These are phyloP conservation scores for Neoniphon sammara DNA, from an alignment of 2,797 vertebrate species.

Conservation along the genomic window DNA sequence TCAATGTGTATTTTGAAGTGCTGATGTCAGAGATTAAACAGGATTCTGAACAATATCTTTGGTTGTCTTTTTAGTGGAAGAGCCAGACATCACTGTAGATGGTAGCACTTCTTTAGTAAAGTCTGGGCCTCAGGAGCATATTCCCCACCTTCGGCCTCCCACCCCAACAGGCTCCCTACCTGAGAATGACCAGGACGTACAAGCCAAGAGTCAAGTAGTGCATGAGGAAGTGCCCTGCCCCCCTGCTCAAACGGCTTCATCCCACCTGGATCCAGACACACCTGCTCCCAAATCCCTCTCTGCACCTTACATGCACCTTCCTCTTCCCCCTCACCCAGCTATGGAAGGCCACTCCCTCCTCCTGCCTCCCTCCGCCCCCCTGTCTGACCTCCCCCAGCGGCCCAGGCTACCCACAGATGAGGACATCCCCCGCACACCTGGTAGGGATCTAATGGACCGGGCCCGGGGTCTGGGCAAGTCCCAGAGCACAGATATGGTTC, in stretches of 20 bases:
- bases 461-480: conserved; percentile 87
- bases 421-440: conserved; percentile 92
- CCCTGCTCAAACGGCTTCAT: conserved; percentile 73
- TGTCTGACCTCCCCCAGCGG: conserved; percentile 77
- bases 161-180: conserved; percentile 81
- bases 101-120: conserved; percentile 69
- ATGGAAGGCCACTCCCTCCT: conserved; percentile 80
- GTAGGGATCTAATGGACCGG: conserved; percentile 87
- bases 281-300: conserved; percentile 74
- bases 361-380: conserved; percentile 80
- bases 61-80: conserved; percentile 69
- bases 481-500: conserved; percentile 92
- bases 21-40: not conserved
- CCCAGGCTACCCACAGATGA: conserved; percentile 88
- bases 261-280: conserved; percentile 74
- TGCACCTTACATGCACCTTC: conserved; percentile 79
- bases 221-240: conserved; percentile 81
- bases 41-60: not conserved
- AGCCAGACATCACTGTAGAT: conserved; percentile 68
- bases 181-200: conserved; percentile 79
- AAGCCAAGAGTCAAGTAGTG: conserved; percentile 78
- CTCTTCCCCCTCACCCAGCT: conserved; percentile 76
- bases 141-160: conserved; percentile 73
- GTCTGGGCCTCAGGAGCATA: conserved; percentile 75
- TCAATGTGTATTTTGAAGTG: not conserved